Evolutionary conservation across 2,797 vertebrate species (phyloP).

Genomic region (Pristis pectinata): DNA sequence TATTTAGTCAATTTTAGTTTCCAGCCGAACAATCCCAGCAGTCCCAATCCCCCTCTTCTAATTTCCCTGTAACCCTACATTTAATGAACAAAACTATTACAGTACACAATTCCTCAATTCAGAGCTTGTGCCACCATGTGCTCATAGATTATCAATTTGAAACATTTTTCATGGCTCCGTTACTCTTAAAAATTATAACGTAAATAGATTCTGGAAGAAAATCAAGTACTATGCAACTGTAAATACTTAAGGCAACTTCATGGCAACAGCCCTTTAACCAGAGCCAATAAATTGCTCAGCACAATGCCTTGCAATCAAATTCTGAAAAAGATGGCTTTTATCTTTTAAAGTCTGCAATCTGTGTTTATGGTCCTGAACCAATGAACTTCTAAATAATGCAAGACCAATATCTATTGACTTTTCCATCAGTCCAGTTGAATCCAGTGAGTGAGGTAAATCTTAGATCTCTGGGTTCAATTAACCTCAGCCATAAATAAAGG

Average conservation of each 20-base stretch:
- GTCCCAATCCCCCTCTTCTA: too few relatives aligned
- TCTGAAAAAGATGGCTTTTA: background rate
- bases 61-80: too few relatives aligned
- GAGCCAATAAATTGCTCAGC: background rate
- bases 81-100: too few relatives aligned
- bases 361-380: conserved; percentile 29
- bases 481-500: conserved; percentile 16
- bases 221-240: background rate
- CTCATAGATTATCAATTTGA: background rate
- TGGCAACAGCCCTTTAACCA: background rate
- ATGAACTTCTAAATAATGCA: conserved; percentile 26
- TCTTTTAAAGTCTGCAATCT: background rate
- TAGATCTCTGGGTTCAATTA: conserved; percentile 24
- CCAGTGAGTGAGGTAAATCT: conserved; percentile 23
- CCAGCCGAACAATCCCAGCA: too few relatives aligned
- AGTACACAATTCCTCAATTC: too few relatives aligned
- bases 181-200: background rate
- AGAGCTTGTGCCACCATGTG: background rate
- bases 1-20: too few relatives aligned
- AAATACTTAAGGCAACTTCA: background rate
- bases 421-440: conserved; percentile 10
- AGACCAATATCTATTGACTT: conserved; percentile 13
- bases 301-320: background rate
- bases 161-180: background rate
- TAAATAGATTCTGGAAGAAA: background rate